Evolutionary conservation across 2,797 vertebrate genomes (phyloP).

Genomic region (Philypnodon macrostomus): DNA sequence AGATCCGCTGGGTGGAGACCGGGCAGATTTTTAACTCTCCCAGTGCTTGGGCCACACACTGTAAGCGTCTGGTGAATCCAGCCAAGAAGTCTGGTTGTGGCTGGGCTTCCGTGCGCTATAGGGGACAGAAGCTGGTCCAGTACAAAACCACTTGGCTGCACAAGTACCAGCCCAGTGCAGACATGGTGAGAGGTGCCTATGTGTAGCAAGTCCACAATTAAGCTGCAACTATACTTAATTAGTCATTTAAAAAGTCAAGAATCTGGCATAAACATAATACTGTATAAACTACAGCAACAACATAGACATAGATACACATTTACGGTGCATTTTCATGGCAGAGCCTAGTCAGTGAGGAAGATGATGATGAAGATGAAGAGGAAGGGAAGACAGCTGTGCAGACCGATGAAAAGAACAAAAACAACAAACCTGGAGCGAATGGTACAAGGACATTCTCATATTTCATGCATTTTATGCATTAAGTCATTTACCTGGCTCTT

Average conservation of each 20-base stretch:
- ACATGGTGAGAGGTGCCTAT: constrained; percentile 78
- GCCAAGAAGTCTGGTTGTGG: constrained; percentile 97
- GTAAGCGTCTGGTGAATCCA: constrained; percentile 93
- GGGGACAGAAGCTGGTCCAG: constrained; percentile 93
- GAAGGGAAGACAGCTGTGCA: constrained; percentile 69
- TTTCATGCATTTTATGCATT: background rate
- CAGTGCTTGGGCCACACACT: constrained; percentile 96
- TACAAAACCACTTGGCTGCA: constrained; percentile 95
- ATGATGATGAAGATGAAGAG: constrained; percentile 89
- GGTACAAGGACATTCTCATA: constrained; percentile 47
- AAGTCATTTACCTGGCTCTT: constrained; percentile 16
- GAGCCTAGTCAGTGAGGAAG: constrained; percentile 90
- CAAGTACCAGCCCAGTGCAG: constrained; percentile 86
- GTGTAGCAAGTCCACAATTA: background rate
- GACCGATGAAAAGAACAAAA: constrained; percentile 72
- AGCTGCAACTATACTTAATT: no score
- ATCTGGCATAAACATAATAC: no score
- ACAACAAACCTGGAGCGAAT: constrained; percentile 75
- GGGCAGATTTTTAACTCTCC: constrained; percentile 95
- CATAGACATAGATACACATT: no score
- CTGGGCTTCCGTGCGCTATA: constrained; percentile 94
- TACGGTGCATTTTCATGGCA: constrained; percentile 45
- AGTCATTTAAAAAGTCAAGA: background rate
- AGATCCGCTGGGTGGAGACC: constrained; percentile 94
- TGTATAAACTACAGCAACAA: no score